phyloP scores from a whole-genome alignment of 2,888 invertebrate genomes.

The Drosophila multiciliata region DNA sequence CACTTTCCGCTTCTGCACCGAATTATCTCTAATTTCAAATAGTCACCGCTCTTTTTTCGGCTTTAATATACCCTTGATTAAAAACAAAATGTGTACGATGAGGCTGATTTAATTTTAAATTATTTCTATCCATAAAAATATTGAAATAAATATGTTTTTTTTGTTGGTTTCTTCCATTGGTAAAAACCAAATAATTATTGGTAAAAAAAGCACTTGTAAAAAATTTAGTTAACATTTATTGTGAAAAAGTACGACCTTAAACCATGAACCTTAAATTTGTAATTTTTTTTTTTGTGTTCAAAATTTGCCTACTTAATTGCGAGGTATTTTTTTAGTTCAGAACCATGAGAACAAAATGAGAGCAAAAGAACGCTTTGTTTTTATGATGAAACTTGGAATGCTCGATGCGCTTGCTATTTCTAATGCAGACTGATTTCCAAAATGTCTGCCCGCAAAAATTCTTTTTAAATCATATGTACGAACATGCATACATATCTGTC shows the following conservation, averaged over 20 bases:
- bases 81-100: not conserved
- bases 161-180: not conserved
- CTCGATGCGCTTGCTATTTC: constrained; percentile 8
- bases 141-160: not conserved
- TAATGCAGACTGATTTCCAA: constrained; percentile 9
- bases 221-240: not conserved
- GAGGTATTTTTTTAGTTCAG: constrained; percentile 7
- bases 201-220: not conserved
- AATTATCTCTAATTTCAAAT: constrained; percentile 55
- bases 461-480: constrained; percentile 14
- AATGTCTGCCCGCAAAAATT: constrained; percentile 37
- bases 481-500: constrained; percentile 6
- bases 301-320: not conserved
- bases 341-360: not conserved
- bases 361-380: constrained; percentile 10
- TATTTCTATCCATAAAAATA: not conserved
- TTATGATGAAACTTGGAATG: constrained; percentile 44
- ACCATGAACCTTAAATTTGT: too few species aligned
- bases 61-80: not conserved
- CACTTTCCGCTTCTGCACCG: constrained; percentile 41
- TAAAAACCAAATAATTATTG: not conserved
- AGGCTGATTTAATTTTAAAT: not conserved
- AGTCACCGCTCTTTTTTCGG: constrained; percentile 26
- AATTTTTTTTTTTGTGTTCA: too few species aligned
- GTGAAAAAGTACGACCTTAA: not conserved